A percentile compares a stretch with the other conserved stretches of the same genome.
These are phyloP conservation scores for Masticophis lateralis DNA, from an alignment of 2,797 vertebrate species.

Conservation along the genomic window DNA sequence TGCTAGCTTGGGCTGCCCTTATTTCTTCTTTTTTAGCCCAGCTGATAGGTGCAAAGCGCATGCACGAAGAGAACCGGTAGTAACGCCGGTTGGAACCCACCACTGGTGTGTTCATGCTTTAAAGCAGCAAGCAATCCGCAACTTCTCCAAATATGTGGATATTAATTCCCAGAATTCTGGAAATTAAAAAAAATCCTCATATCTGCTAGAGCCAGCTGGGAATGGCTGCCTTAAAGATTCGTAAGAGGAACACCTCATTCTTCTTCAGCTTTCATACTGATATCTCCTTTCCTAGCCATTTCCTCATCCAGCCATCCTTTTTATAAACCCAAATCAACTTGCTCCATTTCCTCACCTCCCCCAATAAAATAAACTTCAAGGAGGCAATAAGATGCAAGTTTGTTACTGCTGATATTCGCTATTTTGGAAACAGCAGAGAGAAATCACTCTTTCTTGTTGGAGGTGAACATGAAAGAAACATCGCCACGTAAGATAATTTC, in stretches of 20 bases:
- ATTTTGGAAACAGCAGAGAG: neutral
- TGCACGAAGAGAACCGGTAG: too few species aligned
- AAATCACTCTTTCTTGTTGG: neutral
- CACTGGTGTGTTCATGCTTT: neutral
- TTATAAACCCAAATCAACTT: neutral
- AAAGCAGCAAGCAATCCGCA: neutral
- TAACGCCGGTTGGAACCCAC: too few species aligned
- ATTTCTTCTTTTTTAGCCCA: too few species aligned
- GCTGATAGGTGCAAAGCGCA: too few species aligned
- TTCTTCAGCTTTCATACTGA: too few species aligned
- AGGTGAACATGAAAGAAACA: neutral
- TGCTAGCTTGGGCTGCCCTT: neutral
- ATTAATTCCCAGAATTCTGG: neutral
- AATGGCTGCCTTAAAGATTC: neutral
- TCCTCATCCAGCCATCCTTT: neutral
- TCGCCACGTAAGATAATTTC: neutral
- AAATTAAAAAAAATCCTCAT: neutral
- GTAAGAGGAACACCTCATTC: neutral
- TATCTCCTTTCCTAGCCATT: neutral
- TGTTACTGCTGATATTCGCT: neutral
- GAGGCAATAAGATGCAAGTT: neutral
- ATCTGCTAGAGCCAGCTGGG: neutral
- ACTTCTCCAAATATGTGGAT: neutral
- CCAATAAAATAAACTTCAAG: neutral
- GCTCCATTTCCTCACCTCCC: neutral